phyloP scores from a whole-genome alignment of 2,888 invertebrate species.

The Coleophora deauratella region DNA sequence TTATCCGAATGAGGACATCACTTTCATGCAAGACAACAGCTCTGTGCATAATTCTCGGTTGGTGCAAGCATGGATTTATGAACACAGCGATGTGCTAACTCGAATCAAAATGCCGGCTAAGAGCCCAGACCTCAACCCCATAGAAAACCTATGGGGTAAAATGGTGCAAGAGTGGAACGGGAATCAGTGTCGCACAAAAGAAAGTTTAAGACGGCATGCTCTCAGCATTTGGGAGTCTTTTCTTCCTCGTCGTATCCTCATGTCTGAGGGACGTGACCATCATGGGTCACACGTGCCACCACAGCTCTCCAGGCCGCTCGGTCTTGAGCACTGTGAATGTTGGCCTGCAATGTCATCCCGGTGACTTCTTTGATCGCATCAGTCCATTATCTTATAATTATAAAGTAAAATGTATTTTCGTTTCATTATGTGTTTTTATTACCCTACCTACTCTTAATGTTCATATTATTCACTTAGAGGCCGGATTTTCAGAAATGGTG shows the following conservation, averaged over 20 bases:
- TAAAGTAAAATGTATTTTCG: no score
- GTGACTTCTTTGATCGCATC: no score
- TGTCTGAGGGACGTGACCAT: no score
- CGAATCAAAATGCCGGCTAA: neutral
- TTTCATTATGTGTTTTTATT: neutral
- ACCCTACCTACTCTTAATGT: neutral
- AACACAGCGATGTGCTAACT: neutral
- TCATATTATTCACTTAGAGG: no score
- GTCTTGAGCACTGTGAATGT: no score
- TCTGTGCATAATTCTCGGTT: constrained; percentile 5
- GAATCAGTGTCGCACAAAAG: neutral
- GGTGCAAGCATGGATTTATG: neutral
- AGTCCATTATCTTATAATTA: no score
- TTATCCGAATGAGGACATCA: constrained; percentile 3
- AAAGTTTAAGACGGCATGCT: neutral
- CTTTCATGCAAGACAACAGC: constrained; percentile 9
- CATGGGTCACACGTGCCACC: no score
- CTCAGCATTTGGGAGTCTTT: neutral
- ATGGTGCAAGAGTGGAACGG: neutral
- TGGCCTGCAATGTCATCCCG: no score
- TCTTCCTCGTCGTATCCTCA: no score
- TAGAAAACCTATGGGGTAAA: neutral
- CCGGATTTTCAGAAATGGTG: no score
- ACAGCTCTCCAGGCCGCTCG: no score
- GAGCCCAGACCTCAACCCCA: neutral